Evolutionary conservation across 2,797 vertebrate genomes (phyloP), one percentile per base, ranked within the genome.

Genomic region (Scarus forsteni): DNA sequence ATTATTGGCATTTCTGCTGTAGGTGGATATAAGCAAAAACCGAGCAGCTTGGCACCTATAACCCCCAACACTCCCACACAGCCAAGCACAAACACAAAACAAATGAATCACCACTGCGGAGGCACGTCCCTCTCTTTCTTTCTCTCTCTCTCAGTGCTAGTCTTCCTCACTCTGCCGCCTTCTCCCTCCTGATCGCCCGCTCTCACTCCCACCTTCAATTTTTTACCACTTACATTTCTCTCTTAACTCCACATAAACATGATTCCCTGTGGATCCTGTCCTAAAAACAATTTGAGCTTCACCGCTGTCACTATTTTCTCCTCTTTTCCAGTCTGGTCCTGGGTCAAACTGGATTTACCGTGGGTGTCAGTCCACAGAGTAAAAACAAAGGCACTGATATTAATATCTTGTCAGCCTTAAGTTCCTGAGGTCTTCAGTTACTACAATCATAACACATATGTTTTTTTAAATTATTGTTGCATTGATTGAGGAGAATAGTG

Each of bases 21-120:
- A 91, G 88, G 92, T 89, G 90, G 92, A 90, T 89, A 66, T 86
- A 90, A 90, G 89, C 77, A 90, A 83, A 88, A 87, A 84, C 43
- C 55, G 75, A 90, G 86, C 86, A 85, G 89, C 90, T 93, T 90
- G 88, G 90, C 91, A 88, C 89, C 86, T 90, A 80, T 91, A 89
- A 87, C 89, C 89, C 85, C 86, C 85, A 81, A 82, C 84, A 84
- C 90, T 83, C 91, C 91, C 82, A 89, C 87, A 89, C 90, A 88
- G 75, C 53, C 85, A 89, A 57, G 83, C 85, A 92, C 87, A 87
- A 88, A 93, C 85, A 92, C 89, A 87, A 88, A 92, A 93, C 89
- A 90, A 91, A 91, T 93, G 90, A 92, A 86, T 93, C 92, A 92
- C 73, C 84, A 61, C 19, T 87, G 89, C 85, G 89, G 89, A 88